Percentiles rank a stretch among this genome's conserved stretches.
These are phyloP conservation scores for Cyanoderma ruficeps DNA, from an alignment of 2,113 vertebrate species.

Conservation along the genomic window DNA sequence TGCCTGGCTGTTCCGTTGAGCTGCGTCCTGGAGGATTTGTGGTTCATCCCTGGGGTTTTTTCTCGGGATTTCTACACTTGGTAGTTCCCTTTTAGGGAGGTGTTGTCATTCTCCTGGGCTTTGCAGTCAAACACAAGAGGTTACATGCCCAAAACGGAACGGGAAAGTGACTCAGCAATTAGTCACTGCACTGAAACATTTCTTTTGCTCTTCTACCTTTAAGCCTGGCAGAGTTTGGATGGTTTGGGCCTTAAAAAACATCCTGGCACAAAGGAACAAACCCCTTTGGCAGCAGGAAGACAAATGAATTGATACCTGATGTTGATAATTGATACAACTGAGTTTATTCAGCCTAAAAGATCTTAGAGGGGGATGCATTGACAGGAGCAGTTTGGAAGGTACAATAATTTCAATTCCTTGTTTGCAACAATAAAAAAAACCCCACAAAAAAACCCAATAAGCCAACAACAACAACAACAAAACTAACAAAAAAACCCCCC, in stretches of 20 bases:
- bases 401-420: neutral
- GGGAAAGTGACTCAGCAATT: neutral
- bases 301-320: neutral
- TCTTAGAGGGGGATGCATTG: neutral
- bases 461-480: neutral
- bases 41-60: neutral
- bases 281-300: neutral
- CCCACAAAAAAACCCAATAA: neutral
- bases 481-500: neutral
- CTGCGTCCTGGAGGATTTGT: neutral
- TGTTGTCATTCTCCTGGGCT: neutral
- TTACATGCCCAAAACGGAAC: neutral
- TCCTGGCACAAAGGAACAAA: neutral
- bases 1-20: neutral
- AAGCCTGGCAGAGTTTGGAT: neutral
- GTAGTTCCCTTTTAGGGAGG: neutral
- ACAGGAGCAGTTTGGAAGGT: neutral
- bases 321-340: neutral
- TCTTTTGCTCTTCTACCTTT: neutral
- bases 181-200: neutral
- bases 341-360: neutral
- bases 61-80: neutral
- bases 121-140: neutral
- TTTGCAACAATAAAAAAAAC: neutral
- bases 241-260: neutral